Evolutionary conservation across 2,888 invertebrate species (phyloP).

Genomic region (Eretmocerus hayati): DNA sequence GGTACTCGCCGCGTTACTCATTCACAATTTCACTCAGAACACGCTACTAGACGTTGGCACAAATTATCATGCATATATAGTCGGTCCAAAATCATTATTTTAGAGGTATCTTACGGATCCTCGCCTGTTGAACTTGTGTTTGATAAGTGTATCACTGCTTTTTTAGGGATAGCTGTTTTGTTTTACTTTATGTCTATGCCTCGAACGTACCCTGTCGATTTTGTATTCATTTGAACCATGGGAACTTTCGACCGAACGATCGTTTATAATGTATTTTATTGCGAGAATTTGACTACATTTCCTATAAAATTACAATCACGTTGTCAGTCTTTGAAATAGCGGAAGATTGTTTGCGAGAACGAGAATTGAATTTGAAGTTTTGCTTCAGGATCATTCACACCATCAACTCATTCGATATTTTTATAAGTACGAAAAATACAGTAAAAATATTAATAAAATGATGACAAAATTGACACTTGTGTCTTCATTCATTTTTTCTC

Average conservation of each 20-base stretch:
- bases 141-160: conserved; percentile 3
- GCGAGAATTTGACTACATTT: no score
- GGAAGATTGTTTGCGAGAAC: conserved; percentile 18
- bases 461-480: background rate
- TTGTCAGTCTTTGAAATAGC: no score
- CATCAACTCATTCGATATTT: conserved; percentile 22
- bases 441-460: background rate
- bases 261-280: conserved; percentile 13
- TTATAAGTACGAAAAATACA: conserved; percentile 20
- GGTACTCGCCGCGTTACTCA: no score
- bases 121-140: background rate
- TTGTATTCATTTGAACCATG: conserved; percentile 21
- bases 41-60: no score
- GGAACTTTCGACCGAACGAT: conserved; percentile 17
- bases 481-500: background rate
- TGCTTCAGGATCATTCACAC: conserved; percentile 20
- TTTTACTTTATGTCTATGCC: conserved; percentile 17
- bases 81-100: no score
- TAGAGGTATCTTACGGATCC: background rate
- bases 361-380: conserved; percentile 17
- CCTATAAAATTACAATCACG: no score
- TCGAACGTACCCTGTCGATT: conserved; percentile 17
- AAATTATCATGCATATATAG: no score
- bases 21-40: no score
- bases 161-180: conserved; percentile 4